Conservation (phyloP, 2,113 vertebrate species). For the Cyanoramphus novaezelandiae region DNA sequence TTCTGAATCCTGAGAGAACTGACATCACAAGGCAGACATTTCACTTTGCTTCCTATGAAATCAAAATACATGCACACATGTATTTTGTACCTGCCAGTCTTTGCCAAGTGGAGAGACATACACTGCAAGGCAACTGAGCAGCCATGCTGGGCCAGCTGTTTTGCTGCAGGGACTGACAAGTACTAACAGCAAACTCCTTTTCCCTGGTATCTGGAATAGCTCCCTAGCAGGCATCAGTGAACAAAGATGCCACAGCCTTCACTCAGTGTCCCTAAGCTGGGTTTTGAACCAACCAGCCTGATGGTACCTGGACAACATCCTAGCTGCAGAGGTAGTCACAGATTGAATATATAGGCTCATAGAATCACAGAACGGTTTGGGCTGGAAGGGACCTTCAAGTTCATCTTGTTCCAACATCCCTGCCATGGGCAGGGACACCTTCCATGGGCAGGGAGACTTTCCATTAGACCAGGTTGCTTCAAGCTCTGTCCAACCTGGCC, state of each 20-base stretch:
- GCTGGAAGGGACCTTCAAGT: background rate
- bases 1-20: background rate
- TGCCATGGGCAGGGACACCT: background rate
- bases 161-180: background rate
- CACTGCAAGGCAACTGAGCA: background rate
- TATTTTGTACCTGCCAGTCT: background rate
- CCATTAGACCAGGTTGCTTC: background rate
- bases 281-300: background rate
- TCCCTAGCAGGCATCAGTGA: background rate
- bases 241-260: background rate
- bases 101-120: fast-evolving
- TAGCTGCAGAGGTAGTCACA: background rate
- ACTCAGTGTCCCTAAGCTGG: background rate
- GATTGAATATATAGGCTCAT: background rate
- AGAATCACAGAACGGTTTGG: background rate
- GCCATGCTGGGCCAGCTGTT: background rate
- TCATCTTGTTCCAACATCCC: background rate
- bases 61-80: background rate
- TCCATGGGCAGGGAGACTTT: background rate
- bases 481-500: background rate
- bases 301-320: background rate
- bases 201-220: background rate
- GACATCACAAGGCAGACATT: background rate
- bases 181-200: background rate
- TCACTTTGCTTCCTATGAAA: background rate